These are phyloP conservation scores for Prunella strophiata DNA, from an alignment of 2,797 vertebrate genomes.

Conservation along the genomic window DNA sequence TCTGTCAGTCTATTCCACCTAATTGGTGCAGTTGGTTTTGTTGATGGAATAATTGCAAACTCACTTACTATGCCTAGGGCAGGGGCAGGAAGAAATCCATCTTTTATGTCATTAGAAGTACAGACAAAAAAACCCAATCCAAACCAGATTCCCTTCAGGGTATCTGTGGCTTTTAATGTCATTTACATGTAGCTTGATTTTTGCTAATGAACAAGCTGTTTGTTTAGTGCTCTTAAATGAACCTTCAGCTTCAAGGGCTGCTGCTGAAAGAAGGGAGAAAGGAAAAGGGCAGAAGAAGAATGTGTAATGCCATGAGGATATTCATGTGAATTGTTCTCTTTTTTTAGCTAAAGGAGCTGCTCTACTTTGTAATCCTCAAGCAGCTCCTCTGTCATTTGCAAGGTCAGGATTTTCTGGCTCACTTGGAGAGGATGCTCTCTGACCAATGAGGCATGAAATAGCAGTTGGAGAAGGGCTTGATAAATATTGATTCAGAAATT, in stretches of 20 bases:
- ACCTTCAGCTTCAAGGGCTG: neutral
- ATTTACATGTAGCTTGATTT: constrained; percentile 35
- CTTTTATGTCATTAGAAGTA: constrained; percentile 16
- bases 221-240: constrained; percentile 32
- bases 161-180: constrained; percentile 37
- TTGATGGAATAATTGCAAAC: constrained; percentile 12
- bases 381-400: constrained; percentile 36
- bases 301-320: neutral
- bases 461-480: constrained; percentile 65
- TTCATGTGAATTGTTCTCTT: neutral
- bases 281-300: neutral
- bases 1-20: neutral
- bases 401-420: constrained; percentile 67
- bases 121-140: neutral
- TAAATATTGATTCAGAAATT: constrained; percentile 75
- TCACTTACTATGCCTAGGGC: neutral
- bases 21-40: neutral
- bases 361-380: constrained; percentile 4
- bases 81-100: constrained; percentile 44
- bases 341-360: neutral
- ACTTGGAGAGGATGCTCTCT: constrained; percentile 53
- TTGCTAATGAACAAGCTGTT: constrained; percentile 32
- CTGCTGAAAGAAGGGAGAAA: neutral
- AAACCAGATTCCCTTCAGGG: constrained; percentile 10
- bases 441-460: constrained; percentile 72